Base-by-base conservation (phyloP, 2,113 vertebrate genomes). In the Galbula dea region DNA sequence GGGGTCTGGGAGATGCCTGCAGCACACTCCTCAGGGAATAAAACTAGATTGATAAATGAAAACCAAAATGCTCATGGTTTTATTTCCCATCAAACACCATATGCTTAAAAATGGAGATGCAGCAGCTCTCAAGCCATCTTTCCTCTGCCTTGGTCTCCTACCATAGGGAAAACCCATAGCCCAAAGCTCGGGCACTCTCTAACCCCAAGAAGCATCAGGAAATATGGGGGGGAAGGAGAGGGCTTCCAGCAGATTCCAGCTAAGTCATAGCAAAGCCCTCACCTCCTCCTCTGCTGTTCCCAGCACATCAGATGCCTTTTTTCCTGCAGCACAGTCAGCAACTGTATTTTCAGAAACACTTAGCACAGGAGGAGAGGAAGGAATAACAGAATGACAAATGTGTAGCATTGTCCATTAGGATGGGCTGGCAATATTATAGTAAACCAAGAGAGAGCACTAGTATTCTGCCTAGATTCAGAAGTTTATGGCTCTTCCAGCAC, bases 221-320 rank as follows among this genome's bases (percentile, higher is more conserved):
- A 36, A 65, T 58, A 43, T 32, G 43, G 0, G 0, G 22, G 23
- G 23, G 74, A 63, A 54, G 24, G 11, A 54, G 14, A 7, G n/a
- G 19, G 6, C 15, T 55, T 58, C 94, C 94, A 95, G 78, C 74
- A 89, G 79, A 83, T 93, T 91, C 89, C 88, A 95, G 52, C 39
- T 79, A 83, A 94, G 39, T 46, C 34, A 9, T 48, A 29, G 90
- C 58, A 94, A 48, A 51, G 65, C 54, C 55, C 59, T 69, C 14
- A 1, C 19, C 43, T 62, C 32, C 37, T 84, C 73, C 23, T 29
- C 54, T 21, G n/a, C 78, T 36, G 77, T 29, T 75, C 62, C n/a
- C 55, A 63, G 54, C 36, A 49, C 36, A 11, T 7, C 22, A 73
- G 62, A 46, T 57, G 48, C 43, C 43, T 74, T 12, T 76, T 74